Evolutionary conservation across 92 coral and sea anemone species (phyloP).

Genomic region (Pocillopora grandis): DNA sequence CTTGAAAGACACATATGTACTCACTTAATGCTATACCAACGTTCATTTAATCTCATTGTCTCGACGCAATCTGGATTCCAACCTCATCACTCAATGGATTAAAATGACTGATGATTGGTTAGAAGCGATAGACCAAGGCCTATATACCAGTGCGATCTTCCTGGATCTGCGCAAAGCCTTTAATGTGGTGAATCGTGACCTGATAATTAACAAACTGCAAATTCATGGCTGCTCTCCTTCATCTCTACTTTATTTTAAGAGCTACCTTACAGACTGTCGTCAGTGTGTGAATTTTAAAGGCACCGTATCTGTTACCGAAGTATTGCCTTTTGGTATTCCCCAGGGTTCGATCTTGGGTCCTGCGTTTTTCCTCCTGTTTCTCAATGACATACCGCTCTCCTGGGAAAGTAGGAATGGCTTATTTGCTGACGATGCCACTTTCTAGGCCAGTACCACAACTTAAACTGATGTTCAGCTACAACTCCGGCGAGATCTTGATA

Average conservation of each 20-base stretch:
- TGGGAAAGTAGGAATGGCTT: too few relatives aligned
- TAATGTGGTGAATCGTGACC: neutral
- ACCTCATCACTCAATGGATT: conserved; percentile 5
- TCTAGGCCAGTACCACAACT: too few relatives aligned
- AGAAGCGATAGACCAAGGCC: neutral
- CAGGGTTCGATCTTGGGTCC: too few relatives aligned
- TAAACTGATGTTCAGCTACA: too few relatives aligned
- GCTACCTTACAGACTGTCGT: neutral
- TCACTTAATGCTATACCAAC: conserved; percentile 15
- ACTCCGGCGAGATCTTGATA: neutral
- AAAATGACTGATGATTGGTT: conserved; percentile 30
- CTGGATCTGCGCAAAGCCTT: conserved; percentile 10
- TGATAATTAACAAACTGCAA: neutral
- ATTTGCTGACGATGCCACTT: too few relatives aligned
- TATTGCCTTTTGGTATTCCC: too few relatives aligned
- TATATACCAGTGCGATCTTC: conserved; percentile 1
- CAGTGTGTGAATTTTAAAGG: neutral
- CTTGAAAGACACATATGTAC: conserved; percentile 45
- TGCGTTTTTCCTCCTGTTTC: too few relatives aligned
- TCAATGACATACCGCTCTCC: too few relatives aligned
- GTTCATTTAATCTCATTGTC: neutral
- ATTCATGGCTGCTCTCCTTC: conserved; percentile 9
- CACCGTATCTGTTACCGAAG: too few relatives aligned
- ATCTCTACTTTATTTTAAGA: neutral
- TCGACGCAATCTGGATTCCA: conserved; percentile 8